Evolutionary conservation across 1,140 invertebrate genomes (phyloP).

Genomic region (Tetraneura akinire): DNA sequence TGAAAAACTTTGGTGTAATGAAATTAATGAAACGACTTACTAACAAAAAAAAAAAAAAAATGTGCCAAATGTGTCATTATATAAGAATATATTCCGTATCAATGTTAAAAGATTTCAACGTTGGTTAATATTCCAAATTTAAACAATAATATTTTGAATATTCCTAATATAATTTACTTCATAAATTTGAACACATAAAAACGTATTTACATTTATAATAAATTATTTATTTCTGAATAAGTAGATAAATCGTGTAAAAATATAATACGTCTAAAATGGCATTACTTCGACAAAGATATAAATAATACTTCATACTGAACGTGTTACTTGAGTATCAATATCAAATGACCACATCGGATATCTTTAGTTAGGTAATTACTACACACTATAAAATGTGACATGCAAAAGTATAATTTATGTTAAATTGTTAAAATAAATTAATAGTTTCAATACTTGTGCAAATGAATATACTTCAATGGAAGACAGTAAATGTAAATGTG

Average conservation of each 20-base stretch:
- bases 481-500: constrained; percentile 9
- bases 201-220: neutral
- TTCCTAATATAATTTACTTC: too few species aligned
- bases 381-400: neutral
- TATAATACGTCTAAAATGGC: neutral
- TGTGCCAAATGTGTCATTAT: neutral
- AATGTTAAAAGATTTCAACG: neutral
- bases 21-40: neutral
- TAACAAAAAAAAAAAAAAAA: too few species aligned
- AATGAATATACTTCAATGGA: constrained; percentile 11
- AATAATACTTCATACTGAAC: neutral
- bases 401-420: neutral
- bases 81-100: neutral
- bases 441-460: neutral
- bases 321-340: too few species aligned
- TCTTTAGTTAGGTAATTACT: too few species aligned
- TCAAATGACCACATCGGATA: too few species aligned
- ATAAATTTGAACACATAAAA: constrained; percentile 26
- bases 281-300: neutral
- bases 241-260: neutral
- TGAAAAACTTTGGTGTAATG: neutral
- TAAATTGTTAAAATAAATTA: neutral
- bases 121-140: neutral
- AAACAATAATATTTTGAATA: too few species aligned
- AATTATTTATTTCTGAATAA: neutral